Conservation (phyloP, 2,113 vertebrate genomes). For the Mormyrus iriodes region DNA sequence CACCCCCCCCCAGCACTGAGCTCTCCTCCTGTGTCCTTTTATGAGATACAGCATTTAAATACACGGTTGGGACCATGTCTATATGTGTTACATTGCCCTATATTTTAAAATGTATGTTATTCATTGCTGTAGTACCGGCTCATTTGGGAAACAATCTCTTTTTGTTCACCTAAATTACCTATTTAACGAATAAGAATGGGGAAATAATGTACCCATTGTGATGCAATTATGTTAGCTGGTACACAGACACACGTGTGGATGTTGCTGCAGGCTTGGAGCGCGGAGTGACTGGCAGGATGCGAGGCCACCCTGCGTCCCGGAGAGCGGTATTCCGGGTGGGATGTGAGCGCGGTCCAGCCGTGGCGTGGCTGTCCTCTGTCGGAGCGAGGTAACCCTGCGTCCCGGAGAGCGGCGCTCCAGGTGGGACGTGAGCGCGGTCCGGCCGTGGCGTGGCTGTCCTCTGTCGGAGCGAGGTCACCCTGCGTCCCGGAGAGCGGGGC, state of each 20-base stretch:
- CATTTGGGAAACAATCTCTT: constrained; percentile 21
- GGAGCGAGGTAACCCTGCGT: too few relatives aligned
- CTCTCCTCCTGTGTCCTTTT: neutral
- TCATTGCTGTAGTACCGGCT: constrained; percentile 1
- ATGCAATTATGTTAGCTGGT: constrained; percentile 10
- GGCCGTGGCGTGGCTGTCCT: too few relatives aligned
- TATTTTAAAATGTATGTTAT: constrained; percentile 24
- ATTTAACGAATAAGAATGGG: neutral
- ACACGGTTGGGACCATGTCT: neutral
- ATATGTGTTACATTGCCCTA: constrained; percentile 6
- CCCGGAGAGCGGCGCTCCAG: neutral
- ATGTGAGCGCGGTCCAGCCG: too few relatives aligned
- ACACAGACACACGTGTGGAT: constrained; percentile 26
- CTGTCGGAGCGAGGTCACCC: constrained; percentile 42
- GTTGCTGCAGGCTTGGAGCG: constrained; percentile 33
- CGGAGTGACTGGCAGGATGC: neutral
- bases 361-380: too few relatives aligned
- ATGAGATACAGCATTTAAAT: neutral
- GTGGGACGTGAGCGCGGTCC: too few relatives aligned
- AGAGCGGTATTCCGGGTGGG: too few relatives aligned
- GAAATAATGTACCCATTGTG: neutral
- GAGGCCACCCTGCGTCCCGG: too few relatives aligned
- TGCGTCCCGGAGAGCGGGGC: constrained; percentile 78
- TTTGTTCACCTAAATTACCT: constrained; percentile 12
- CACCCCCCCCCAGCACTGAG: neutral